Evolutionary conservation across 2,797 vertebrate genomes (phyloP), one percentile per base, ranked within the genome.

Genomic region (Aplochiton taeniatus): DNA sequence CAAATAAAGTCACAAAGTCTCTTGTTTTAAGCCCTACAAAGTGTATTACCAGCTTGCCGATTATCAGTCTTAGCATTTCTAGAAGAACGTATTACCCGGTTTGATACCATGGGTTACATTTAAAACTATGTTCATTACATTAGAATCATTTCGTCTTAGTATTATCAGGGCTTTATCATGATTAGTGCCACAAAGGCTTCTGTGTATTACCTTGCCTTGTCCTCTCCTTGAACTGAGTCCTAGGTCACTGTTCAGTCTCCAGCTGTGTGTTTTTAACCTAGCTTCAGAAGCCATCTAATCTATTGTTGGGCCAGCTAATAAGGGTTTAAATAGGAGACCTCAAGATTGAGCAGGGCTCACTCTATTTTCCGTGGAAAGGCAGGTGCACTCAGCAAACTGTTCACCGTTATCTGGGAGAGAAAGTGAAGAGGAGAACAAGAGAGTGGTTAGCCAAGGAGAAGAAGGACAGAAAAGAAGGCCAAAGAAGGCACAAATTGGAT

Each of bases 1-100:
- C 71, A 78, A 65, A 72, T 72, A 61, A 72, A 66, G 73, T 73
- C 62, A 73, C 46, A 51, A 70, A 60, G 63, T 70, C 42, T 52
- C 65, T 63, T 65, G 65, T 66, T 76, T 14, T 59, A 65, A 70
- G 61, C 44, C 56, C 44, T 42, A 43, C 51, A 50, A 48, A 64
- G 50, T 56, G 44, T 55, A 61, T 8, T 51, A 43, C 51, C 16
- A 17, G 31, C 31, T 31, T 31, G 19, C 11, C 20, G 20, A 20
- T 18, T 7, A 8, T 4, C 42, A 56, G 54, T n/a, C 41, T 41
- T n/a, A n/a, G 14, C 41, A 42, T 56, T 42, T 6, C 31, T 6
- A 42, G 19, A 11, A 43, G 53, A 55, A 8, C 52, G 19, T 12
- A 56, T 13, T 8, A 31, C 7, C 12, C 54, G 7, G 20, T 56